phyloP scores from a whole-genome alignment of 2,888 invertebrate species.

The Hirtodrosophila cameraria region DNA sequence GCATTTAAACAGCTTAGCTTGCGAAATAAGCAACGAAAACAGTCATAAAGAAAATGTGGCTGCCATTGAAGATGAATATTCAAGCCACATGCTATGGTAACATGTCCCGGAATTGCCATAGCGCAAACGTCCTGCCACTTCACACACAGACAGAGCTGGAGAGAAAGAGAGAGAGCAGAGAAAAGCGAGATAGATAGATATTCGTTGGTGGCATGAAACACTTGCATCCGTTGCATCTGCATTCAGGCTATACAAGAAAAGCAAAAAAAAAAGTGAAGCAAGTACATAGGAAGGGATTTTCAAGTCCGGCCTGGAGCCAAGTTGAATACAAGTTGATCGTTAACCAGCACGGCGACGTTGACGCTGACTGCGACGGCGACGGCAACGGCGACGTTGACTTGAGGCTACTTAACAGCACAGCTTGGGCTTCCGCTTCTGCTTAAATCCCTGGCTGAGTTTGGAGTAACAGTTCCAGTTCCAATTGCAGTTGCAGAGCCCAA shows the following conservation, averaged over 20 bases:
- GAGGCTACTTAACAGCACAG: constrained; percentile 71
- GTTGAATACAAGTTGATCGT: constrained; percentile 61
- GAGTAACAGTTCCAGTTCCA: constrained; percentile 23
- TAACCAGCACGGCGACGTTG: constrained; percentile 33
- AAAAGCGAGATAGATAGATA: neutral
- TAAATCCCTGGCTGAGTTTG: constrained; percentile 4
- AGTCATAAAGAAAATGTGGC: constrained; percentile 19
- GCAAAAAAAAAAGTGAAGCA: constrained; percentile 4
- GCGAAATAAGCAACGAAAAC: neutral
- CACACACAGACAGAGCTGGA: neutral
- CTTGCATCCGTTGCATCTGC: constrained; percentile 52
- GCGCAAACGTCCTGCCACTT: constrained; percentile 3
- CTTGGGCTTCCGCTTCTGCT: constrained; percentile 60
- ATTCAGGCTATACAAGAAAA: neutral
- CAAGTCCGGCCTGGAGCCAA: constrained; percentile 54
- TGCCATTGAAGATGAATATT: constrained; percentile 25
- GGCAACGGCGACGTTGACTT: constrained; percentile 43
- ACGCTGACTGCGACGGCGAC: neutral
- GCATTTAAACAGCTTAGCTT: neutral
- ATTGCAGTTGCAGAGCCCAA: constrained; percentile 40
- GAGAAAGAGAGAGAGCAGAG: neutral
- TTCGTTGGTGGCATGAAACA: constrained; percentile 32
- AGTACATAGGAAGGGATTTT: constrained; percentile 19
- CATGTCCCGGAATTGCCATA: constrained; percentile 11
- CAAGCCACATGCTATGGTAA: constrained; percentile 30